phyloP scores from a whole-genome alignment of 2,888 invertebrate species.

The Andrena haemorrhoa region DNA sequence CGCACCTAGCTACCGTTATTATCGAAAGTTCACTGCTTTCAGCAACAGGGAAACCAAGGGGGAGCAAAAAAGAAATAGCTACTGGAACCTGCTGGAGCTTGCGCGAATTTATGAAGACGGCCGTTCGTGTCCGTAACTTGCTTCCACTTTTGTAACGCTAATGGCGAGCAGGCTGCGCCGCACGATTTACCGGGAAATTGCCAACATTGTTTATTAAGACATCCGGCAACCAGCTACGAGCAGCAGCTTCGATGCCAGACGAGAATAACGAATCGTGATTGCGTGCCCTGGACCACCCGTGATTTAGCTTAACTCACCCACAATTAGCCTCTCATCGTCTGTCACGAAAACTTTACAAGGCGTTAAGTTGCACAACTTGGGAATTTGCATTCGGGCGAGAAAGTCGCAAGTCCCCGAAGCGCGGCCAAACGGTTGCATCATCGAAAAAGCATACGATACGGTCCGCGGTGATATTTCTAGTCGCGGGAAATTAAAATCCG shows the following conservation, averaged over 20 bases:
- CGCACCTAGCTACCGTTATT: slow-evolving; percentile 28
- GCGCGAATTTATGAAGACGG: too few species aligned
- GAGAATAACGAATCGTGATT: slow-evolving; percentile 50
- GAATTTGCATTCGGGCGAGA: slow-evolving; percentile 13
- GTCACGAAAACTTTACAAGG: background rate
- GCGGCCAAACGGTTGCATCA: slow-evolving; percentile 17
- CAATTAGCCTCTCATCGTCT: background rate
- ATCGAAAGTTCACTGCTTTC: slow-evolving; percentile 31
- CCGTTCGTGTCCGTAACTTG: too few species aligned
- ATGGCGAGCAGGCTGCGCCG: background rate
- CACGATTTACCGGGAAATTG: slow-evolving; percentile 43
- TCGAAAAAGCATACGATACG: slow-evolving; percentile 26
- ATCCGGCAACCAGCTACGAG: slow-evolving; percentile 35
- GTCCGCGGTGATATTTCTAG: background rate
- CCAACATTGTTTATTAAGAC: slow-evolving; percentile 52
- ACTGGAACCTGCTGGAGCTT: too few species aligned
- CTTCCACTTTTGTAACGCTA: background rate
- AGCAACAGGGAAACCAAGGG: too few species aligned
- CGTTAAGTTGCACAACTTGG: background rate
- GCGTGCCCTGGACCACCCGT: background rate
- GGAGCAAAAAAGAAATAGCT: too few species aligned
- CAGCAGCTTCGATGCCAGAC: background rate
- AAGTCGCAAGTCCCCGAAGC: slow-evolving; percentile 23
- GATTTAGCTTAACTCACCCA: background rate
- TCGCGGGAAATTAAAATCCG: slow-evolving; percentile 16